Base-by-base conservation (phyloP, 2,113 vertebrate genomes). In the Prochilodus magdalenae region DNA sequence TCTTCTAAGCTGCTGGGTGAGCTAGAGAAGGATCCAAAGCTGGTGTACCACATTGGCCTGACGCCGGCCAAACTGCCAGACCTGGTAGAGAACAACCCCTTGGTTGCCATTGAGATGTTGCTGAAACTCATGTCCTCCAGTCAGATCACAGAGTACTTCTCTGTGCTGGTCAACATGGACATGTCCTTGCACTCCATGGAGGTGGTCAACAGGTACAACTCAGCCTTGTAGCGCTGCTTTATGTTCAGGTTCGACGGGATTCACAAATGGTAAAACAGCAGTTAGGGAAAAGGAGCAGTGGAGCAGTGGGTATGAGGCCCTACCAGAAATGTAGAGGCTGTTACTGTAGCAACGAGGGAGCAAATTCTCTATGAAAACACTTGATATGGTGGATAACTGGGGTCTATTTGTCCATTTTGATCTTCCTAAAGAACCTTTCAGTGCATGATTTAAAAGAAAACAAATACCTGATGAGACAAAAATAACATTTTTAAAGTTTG, bases 111-210 rank as follows among this genome's bases (percentile, higher is more conserved):
- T 86, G 98, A 99, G 93, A 98, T 99, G 98, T 87, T 99, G 88
- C 93, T 99, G 89, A 99, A 99, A 87, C 92, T 99, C 88, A 99
- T 99, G 98, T 97, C 98, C 87, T 99, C 97, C 79, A 98, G 96
- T 88, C 98, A 99, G 95, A 99, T 99, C 91, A 99, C 98, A 0
- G 98, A 99, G 87, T 99, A 99, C 36, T 99, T 99, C 91, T 98
- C 97, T 0, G 97, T 99, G 60, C 93, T 99, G 81, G 98, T 99
- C 84, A 99, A 99, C 86, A 99, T 99, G 98, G 98, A 99, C 91
- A 99, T 99, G 98, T 98, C 97, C 0, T 93, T 99, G 63, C 97
- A 99, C 93, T 99, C 97, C 49, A 99, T 99, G 98, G 98, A 99
- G 94, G 98, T 99, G 65, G 98, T 99, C 75, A 99, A 99, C 94